A percentile compares a stretch with the other conserved stretches of the same genome.
phyloP scores from a whole-genome alignment of 2,113 vertebrate genomes.

The Sylvilagus bachmani region DNA sequence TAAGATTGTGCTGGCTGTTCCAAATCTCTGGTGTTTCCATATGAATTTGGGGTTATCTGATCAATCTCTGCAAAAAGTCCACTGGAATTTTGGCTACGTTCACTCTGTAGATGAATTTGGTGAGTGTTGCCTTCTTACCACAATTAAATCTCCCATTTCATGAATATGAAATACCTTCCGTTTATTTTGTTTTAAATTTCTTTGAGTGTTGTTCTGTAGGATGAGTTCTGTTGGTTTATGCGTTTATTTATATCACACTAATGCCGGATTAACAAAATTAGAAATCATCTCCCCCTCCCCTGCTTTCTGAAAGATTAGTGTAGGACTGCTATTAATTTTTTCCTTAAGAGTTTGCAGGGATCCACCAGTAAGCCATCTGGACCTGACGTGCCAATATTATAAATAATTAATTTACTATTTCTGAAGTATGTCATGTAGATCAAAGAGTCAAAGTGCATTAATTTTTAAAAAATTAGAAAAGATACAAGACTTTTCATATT shows the following conservation, averaged over 20 bases:
- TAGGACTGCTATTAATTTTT: not conserved
- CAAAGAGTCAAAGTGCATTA: not conserved
- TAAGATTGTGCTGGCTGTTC: not conserved
- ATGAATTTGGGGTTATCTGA: not conserved
- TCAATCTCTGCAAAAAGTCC: not conserved
- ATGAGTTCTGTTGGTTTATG: not conserved
- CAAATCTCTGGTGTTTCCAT: not conserved
- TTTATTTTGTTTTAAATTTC: slow-evolving; percentile 4
- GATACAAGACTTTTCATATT: not conserved
- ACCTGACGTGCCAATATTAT: not conserved
- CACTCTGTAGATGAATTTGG: not conserved
- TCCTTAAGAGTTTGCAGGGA: not conserved
- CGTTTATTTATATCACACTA: not conserved
- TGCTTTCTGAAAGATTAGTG: not conserved
- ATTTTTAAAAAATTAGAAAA: slow-evolving; percentile 27
- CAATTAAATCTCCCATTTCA: not conserved
- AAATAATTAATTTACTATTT: slow-evolving; percentile 3
- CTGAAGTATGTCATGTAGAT: not conserved
- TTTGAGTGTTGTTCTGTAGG: not conserved
- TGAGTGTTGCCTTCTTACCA: not conserved
- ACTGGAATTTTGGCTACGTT: not conserved
- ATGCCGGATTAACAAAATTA: not conserved
- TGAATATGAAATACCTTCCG: not conserved
- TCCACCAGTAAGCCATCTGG: not conserved
- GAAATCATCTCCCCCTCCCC: not conserved